Evolutionary conservation across 2,888 invertebrate species (phyloP).

Genomic region (Cryptocheilus praepositus): DNA sequence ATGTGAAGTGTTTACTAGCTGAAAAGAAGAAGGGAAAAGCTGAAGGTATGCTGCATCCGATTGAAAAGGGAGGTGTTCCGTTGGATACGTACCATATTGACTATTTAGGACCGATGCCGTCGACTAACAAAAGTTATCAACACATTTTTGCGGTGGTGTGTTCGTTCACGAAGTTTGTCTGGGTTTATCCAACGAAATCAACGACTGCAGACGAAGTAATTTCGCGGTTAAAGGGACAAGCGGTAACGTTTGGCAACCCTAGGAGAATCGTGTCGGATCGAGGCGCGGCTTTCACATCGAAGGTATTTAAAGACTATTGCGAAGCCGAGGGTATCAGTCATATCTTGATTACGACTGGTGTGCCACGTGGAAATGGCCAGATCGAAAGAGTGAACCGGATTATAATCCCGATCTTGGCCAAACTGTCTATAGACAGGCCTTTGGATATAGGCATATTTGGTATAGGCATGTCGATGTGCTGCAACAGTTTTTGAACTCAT

Average conservation of each 20-base stretch:
- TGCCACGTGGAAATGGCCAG: no score
- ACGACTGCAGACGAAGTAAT: no score
- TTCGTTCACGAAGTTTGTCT: slow-evolving; percentile 37
- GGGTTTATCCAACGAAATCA: no score
- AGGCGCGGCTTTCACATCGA: slow-evolving; percentile 34
- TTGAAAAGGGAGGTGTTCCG: no score
- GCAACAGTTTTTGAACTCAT: slow-evolving; percentile 55
- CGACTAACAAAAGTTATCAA: slow-evolving; percentile 47
- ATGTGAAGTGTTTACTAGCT: slow-evolving; percentile 30
- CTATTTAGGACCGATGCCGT: slow-evolving; percentile 48
- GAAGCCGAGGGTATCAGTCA: slow-evolving; percentile 30
- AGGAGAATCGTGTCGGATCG: slow-evolving; percentile 26
- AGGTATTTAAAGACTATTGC: no score
- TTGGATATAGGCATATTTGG: no score
- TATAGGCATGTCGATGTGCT: slow-evolving; percentile 30
- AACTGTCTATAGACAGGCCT: slow-evolving; percentile 32
- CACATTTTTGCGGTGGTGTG: slow-evolving; percentile 48
- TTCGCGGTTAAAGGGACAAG: no score
- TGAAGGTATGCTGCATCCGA: slow-evolving; percentile 33
- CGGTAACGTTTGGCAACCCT: no score
- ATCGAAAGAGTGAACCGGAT: slow-evolving; percentile 39
- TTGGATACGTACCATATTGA: slow-evolving; percentile 16
- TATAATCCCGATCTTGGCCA: slow-evolving; percentile 40
- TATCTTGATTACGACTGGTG: no score
- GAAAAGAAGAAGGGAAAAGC: slow-evolving; percentile 52